Base-by-base conservation (phyloP, 2,113 vertebrate genomes). In the Brachyhypopomus gauderio region DNA sequence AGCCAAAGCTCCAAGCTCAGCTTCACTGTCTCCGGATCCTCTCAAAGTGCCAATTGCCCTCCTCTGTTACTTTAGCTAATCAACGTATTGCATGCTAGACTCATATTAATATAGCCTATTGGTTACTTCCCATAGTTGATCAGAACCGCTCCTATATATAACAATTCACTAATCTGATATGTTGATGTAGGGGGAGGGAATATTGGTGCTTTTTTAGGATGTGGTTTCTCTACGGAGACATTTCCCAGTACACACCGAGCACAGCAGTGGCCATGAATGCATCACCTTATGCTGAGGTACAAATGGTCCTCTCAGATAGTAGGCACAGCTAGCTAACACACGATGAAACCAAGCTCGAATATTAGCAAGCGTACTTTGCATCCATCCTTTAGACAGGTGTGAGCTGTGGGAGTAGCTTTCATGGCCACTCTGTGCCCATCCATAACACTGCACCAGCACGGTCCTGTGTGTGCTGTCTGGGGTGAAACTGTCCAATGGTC, bases 211-310 rank as follows among this genome's bases (percentile, higher is more conserved):
- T 84, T 52, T 86, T 91, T 70, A 85, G 86, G 89, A 90, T 80
- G 85, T 90, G 85, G 86, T 89, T 87, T 91, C 88, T 91, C 79
- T 87, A 90, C 89, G 90, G 87, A 87, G 87, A 82, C 81, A 45
- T 87, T 88, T 89, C 85, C 87, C 71, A 69, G 34, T 87, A 72
- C 81, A 80, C 56, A 52, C 69, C 23, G 71, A 62, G 71, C 89
- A 83, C 62, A 80, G 88, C 86, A 78, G 85, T 92, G 93, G 89
- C 88, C 90, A 92, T 92, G 91, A 93, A 93, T 88, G 88, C 89
- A 85, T 88, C 87, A 85, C 87, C 88, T 91, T 88, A 88, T 81
- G 84, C 83, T 87, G 19, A 67, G 58, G 30, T 88, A 81, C 78
- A 62, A 27, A 77, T 27, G 16, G 48, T 25, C 55, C 60, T 81